A percentile compares a stretch with the other conserved stretches of the same genome.
phyloP scores from a whole-genome alignment of 2,888 invertebrate genomes.

The Choreutis nemorana region DNA sequence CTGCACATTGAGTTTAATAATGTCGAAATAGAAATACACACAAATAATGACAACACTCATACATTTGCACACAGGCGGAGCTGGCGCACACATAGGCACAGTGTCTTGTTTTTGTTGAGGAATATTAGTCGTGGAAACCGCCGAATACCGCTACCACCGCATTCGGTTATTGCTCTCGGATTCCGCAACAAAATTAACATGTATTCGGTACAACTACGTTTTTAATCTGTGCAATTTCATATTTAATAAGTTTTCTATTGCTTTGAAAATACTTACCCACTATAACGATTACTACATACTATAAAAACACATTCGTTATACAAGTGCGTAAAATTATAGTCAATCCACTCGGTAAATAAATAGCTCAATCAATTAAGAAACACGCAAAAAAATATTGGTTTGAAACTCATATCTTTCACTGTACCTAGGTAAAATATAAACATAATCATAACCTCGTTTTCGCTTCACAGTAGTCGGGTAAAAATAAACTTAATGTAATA shows the following conservation, averaged over 20 bases:
- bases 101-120: conserved; percentile 51
- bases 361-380: no score
- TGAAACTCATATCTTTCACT: no score
- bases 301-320: no score
- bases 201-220: conserved; percentile 62
- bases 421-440: no score
- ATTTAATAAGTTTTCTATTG: conserved; percentile 36
- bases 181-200: conserved; percentile 67
- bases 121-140: conserved; percentile 58
- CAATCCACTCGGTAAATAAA: no score
- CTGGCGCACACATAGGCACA: conserved; percentile 22
- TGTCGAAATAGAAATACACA: conserved; percentile 46
- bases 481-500: no score
- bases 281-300: no score
- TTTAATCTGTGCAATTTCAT: conserved; percentile 52
- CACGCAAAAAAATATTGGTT: no score
- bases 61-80: conserved; percentile 19
- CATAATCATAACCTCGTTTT: no score
- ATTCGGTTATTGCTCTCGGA: conserved; percentile 64
- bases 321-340: no score
- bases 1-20: conserved; percentile 42
- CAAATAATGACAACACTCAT: conserved; percentile 28
- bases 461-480: no score
- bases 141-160: conserved; percentile 59
- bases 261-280: no score